phyloP scores from a whole-genome alignment of 2,797 vertebrate genomes.

The Taeniopygia guttata region DNA sequence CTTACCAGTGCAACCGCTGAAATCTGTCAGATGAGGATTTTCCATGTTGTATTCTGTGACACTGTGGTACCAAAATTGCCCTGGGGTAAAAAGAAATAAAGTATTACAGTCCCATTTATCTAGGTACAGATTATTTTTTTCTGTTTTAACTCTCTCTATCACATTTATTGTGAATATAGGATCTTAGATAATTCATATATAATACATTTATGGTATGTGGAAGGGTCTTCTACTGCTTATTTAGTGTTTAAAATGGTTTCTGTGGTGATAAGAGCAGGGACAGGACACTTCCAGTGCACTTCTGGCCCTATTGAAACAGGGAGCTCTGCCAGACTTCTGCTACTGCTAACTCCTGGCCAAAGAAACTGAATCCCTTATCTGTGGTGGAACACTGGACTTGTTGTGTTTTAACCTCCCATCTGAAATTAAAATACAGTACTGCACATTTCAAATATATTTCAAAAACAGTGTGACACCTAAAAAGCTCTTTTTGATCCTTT shows the following conservation, averaged over 20 bases:
- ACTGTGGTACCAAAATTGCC: background rate
- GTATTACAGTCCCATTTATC: accelerated
- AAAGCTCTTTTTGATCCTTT: background rate
- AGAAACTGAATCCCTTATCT: background rate
- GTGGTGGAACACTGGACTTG: background rate
- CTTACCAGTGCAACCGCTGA: background rate
- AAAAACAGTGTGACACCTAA: background rate
- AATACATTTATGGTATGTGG: too few species aligned
- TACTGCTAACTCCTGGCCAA: background rate
- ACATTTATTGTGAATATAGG: accelerated
- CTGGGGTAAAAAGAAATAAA: background rate
- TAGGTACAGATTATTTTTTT: accelerated
- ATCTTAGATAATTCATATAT: background rate
- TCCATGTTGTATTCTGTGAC: accelerated
- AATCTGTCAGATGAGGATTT: accelerated
- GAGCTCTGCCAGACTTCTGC: background rate
- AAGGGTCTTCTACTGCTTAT: background rate
- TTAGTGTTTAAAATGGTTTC: background rate
- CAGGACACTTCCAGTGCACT: background rate
- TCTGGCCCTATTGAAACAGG: background rate
- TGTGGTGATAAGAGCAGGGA: background rate
- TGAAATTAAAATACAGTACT: background rate
- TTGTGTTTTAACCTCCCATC: background rate
- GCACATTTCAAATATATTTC: background rate
- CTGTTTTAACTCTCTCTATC: background rate